Evolutionary conservation across 2,888 invertebrate species (phyloP).

Genomic region (Strigamia maritima): DNA sequence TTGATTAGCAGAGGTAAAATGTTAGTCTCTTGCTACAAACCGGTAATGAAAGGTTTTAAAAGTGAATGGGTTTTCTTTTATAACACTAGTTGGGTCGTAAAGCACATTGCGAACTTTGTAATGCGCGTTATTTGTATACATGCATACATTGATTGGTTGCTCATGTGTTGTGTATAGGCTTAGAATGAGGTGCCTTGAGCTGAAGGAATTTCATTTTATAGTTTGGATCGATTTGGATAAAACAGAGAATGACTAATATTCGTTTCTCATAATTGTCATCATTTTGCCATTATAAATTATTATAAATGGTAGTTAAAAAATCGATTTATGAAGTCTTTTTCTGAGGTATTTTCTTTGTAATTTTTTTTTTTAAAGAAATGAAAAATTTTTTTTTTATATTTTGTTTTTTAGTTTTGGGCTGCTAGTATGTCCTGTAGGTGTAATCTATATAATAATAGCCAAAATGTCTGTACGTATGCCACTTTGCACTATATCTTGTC

Average conservation of each 20-base stretch:
- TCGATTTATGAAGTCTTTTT: too few species aligned
- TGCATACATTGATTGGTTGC: conserved; percentile 23
- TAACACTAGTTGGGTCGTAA: conserved; percentile 3
- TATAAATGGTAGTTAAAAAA: too few species aligned
- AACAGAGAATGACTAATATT: not conserved
- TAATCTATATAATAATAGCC: too few species aligned
- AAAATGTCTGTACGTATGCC: too few species aligned
- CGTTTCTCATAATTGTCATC: not conserved
- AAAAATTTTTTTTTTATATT: too few species aligned
- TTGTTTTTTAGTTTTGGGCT: too few species aligned
- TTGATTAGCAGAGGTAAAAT: conserved; percentile 11
- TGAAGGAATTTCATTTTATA: conserved; percentile 13
- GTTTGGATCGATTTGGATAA: not conserved
- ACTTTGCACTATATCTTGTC: too few species aligned
- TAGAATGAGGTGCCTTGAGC: conserved; percentile 24
- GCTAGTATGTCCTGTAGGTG: too few species aligned
- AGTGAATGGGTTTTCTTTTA: not conserved
- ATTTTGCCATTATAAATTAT: not conserved
- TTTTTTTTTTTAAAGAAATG: too few species aligned
- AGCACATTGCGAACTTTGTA: not conserved
- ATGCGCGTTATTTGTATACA: conserved; percentile 12
- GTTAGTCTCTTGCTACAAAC: not conserved
- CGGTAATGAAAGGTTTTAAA: conserved; percentile 20
- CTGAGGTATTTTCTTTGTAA: too few species aligned
- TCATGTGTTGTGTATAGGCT: conserved; percentile 21